Evolutionary conservation across 53 echinoderm and acorn worm genomes (phyloP).

Genomic region (Echinarachnius parma): DNA sequence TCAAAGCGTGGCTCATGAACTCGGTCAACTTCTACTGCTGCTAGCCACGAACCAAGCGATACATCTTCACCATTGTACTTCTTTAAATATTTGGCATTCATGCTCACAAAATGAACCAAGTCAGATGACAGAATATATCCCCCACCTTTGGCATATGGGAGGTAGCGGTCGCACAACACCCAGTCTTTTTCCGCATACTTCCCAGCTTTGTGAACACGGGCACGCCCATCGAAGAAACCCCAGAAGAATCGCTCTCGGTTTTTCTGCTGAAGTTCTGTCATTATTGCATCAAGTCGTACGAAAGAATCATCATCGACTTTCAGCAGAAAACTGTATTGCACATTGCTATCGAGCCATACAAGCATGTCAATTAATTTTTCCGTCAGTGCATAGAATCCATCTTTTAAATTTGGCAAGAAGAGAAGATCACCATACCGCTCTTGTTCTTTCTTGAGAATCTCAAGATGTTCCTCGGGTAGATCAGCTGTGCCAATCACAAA

Average conservation of each 20-base stretch:
- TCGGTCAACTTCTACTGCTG: slow-evolving; percentile 77
- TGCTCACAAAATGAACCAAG: slow-evolving; percentile 76
- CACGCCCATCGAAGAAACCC: slow-evolving; percentile 97
- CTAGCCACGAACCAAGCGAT: slow-evolving; percentile 89
- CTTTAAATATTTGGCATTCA: slow-evolving; percentile 67
- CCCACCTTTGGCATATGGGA: slow-evolving; percentile 95
- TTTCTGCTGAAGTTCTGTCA: slow-evolving; percentile 67
- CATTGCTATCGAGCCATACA: slow-evolving; percentile 78
- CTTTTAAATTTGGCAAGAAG: slow-evolving; percentile 65
- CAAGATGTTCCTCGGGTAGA: slow-evolving; percentile 43
- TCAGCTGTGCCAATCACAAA: slow-evolving; percentile 78
- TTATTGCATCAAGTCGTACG: slow-evolving; percentile 63
- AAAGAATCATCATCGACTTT: slow-evolving; percentile 97
- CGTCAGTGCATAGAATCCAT: slow-evolving; percentile 63
- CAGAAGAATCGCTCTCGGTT: slow-evolving; percentile 67
- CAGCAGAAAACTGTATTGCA: slow-evolving; percentile 73
- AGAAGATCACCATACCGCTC: slow-evolving; percentile 67
- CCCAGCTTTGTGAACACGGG: slow-evolving; percentile 73
- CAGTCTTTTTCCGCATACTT: slow-evolving; percentile 88
- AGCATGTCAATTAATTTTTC: slow-evolving; percentile 83
- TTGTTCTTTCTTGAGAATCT: slow-evolving; percentile 57
- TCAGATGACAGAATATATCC: slow-evolving; percentile 88
- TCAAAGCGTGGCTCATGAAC: slow-evolving; percentile 91
- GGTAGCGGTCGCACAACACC: slow-evolving; percentile 86
- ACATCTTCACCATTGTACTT: slow-evolving; percentile 94